A percentile compares a stretch with the other conserved stretches of the same genome.
phyloP scores from a whole-genome alignment of 2,888 invertebrate genomes.

The Cephus spinipes region DNA sequence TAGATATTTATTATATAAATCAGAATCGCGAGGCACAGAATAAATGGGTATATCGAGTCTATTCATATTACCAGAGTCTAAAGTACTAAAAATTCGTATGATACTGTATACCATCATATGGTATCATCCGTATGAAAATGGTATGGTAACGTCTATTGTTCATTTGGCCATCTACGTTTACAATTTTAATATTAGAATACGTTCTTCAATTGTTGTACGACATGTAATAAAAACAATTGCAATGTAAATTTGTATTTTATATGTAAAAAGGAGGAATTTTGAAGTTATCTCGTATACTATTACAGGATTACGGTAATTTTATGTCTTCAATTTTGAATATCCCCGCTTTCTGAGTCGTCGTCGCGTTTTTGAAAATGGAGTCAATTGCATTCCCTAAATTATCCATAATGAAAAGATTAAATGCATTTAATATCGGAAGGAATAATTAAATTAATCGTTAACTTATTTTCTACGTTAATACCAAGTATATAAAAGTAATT shows the following conservation, averaged over 20 bases:
- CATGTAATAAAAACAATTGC: background rate
- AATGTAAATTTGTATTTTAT: background rate
- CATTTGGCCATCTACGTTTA: background rate
- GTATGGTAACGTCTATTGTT: background rate
- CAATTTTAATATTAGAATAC: background rate
- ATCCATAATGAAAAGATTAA: background rate
- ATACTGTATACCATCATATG: background rate
- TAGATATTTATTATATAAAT: too few species aligned
- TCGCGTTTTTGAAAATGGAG: background rate
- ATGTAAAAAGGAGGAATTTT: background rate
- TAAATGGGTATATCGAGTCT: too few species aligned
- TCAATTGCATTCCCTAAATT: constrained; percentile 1
- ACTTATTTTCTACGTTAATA: background rate
- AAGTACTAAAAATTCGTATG: background rate
- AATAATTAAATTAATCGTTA: background rate
- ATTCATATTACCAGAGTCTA: too few species aligned
- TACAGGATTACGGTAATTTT: background rate
- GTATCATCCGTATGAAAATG: background rate
- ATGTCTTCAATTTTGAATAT: background rate
- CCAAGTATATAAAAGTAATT: background rate
- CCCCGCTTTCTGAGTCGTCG: background rate
- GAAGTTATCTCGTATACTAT: background rate
- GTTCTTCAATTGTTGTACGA: background rate
- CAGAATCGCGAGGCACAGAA: too few species aligned
- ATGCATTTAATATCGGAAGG: background rate